These are phyloP conservation scores for Platynereis dumerilii DNA, from an alignment of 2,888 invertebrate genomes.

Conservation along the genomic window DNA sequence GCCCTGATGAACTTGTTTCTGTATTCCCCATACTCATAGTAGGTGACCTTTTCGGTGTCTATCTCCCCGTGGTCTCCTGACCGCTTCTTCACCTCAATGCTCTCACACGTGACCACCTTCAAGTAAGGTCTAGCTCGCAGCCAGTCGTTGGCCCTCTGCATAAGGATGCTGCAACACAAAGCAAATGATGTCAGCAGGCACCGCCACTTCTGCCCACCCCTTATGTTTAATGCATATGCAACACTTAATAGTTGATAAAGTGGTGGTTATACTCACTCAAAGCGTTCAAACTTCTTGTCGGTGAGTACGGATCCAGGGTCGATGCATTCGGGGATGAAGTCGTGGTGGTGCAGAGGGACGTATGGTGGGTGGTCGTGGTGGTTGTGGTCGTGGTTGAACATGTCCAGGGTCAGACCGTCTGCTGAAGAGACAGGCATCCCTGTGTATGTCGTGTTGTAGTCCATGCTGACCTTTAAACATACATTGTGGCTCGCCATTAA, in stretches of 20 bases:
- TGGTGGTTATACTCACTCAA: conserved; percentile 13
- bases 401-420: no score
- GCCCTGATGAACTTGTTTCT: conserved; percentile 20
- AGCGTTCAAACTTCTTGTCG: conserved; percentile 6
- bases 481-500: no score
- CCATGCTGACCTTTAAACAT: no score
- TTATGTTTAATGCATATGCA: neutral
- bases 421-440: no score
- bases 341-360: conserved; percentile 9
- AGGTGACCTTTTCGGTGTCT: conserved; percentile 20
- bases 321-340: conserved; percentile 8
- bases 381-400: no score
- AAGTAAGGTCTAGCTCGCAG: neutral
- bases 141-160: neutral
- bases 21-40: conserved; percentile 21
- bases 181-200: no score
- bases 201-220: no score
- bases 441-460: no score
- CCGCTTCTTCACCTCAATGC: conserved; percentile 18
- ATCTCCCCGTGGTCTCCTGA: conserved; percentile 3
- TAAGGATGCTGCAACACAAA: neutral
- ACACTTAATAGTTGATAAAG: neutral
- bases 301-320: conserved; percentile 3
- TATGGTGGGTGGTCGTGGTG: conserved; percentile 1
- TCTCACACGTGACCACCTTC: conserved; percentile 18